Evolutionary conservation across 1,140 invertebrate genomes (phyloP).

Genomic region (Bombus confusus): DNA sequence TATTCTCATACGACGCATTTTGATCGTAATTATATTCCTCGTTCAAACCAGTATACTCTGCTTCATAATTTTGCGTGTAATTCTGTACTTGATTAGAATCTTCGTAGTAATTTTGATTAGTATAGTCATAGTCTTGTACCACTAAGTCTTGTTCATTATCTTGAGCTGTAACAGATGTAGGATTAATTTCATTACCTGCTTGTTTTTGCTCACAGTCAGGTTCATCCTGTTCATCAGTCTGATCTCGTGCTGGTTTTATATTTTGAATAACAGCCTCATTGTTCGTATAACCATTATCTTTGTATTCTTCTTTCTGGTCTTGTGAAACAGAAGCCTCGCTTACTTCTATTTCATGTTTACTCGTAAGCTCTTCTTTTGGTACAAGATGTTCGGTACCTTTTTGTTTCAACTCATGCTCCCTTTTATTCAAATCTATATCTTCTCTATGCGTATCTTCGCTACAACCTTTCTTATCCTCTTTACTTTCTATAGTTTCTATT

Average conservation of each 20-base stretch:
- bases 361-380: neutral
- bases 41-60: slow-evolving; percentile 36
- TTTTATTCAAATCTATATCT: neutral
- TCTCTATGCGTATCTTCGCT: neutral
- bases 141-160: neutral
- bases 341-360: neutral
- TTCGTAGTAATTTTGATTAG: slow-evolving; percentile 19
- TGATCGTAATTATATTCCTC: slow-evolving; percentile 53
- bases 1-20: slow-evolving; percentile 35
- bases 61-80: slow-evolving; percentile 18
- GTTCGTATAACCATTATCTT: neutral
- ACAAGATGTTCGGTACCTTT: neutral
- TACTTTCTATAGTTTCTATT: neutral
- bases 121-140: neutral
- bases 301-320: neutral
- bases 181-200: slow-evolving; percentile 6
- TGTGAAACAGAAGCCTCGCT: neutral
- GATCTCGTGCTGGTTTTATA: neutral
- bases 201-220: neutral
- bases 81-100: slow-evolving; percentile 14
- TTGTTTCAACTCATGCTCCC: neutral
- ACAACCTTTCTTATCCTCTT: no score
- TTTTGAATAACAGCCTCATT: neutral
- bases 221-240: neutral
- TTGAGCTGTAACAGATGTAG: neutral